Evolutionary conservation across 2,113 vertebrate species (phyloP).

Genomic region (Ovibos moschatus): DNA sequence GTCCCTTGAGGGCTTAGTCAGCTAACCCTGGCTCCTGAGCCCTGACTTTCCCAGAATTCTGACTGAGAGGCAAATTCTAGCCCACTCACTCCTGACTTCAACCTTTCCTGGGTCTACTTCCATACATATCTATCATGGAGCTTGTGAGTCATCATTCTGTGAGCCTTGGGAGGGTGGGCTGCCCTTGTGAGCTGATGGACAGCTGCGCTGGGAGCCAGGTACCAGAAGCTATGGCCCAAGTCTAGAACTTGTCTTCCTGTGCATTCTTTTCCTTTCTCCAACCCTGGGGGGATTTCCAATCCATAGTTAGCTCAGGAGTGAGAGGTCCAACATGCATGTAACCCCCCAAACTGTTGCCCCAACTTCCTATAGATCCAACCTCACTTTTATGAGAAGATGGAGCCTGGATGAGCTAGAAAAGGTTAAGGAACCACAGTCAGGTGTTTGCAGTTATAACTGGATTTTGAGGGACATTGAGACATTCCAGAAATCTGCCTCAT

Average conservation of each 20-base stretch:
- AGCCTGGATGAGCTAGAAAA: neutral
- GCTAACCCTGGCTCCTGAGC: neutral
- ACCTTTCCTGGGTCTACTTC: neutral
- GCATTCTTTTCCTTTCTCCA: neutral
- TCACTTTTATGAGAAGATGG: neutral
- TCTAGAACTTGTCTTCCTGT: neutral
- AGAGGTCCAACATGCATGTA: neutral
- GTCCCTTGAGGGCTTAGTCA: neutral
- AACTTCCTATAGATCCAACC: neutral
- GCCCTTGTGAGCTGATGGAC: neutral
- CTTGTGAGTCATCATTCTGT: neutral
- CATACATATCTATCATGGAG: neutral
- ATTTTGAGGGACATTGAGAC: neutral
- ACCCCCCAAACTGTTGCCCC: neutral
- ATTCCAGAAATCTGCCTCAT: neutral
- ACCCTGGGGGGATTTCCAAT: neutral
- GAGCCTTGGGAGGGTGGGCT: neutral
- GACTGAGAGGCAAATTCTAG: neutral
- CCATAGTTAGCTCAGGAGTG: neutral
- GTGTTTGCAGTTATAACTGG: neutral
- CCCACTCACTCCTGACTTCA: neutral
- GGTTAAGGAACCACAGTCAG: neutral
- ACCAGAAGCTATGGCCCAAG: neutral
- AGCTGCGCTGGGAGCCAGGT: neutral
- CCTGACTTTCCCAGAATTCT: neutral